These are phyloP conservation scores for Oreortyx pictus DNA, from an alignment of 2,797 vertebrate genomes.

Conservation along the genomic window DNA sequence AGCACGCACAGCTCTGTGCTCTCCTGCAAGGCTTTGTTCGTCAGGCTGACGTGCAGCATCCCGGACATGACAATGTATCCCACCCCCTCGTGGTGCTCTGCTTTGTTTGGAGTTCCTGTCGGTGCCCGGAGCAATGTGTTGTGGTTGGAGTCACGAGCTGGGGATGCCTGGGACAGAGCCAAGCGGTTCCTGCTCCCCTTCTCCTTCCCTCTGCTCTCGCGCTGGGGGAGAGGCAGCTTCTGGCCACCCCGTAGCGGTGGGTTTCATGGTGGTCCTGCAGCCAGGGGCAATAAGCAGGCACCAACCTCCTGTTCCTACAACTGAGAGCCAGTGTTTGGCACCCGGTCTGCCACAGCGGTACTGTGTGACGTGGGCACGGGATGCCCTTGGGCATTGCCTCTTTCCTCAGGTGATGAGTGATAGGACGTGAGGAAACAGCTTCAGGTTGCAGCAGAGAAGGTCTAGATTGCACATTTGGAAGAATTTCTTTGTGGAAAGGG, in stretches of 20 bases:
- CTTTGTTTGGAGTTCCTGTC: constrained; percentile 17
- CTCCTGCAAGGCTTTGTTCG: constrained; percentile 21
- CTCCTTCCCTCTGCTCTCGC: neutral
- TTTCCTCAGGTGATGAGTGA: neutral
- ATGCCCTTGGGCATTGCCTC: neutral
- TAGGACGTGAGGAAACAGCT: neutral
- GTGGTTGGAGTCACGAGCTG: constrained; percentile 32
- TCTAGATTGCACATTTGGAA: neutral
- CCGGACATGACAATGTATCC: neutral
- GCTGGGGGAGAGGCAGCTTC: constrained; percentile 27
- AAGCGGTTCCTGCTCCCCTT: neutral
- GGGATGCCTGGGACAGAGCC: constrained; percentile 28
- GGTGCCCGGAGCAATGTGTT: constrained; percentile 60
- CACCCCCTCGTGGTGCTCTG: neutral
- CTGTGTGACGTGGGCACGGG: neutral
- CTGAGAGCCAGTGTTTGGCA: neutral
- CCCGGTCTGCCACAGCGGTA: neutral
- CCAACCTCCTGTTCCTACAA: neutral
- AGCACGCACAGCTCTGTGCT: neutral
- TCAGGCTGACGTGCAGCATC: neutral
- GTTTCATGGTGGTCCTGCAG: constrained; percentile 33
- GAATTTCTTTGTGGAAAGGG: neutral
- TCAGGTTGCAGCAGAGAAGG: neutral
- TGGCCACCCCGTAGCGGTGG: constrained; percentile 44
- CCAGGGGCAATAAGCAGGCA: constrained; percentile 1